These are phyloP conservation scores for Lacanobia oleracea DNA, from an alignment of 2,888 invertebrate species.

Conservation along the genomic window DNA sequence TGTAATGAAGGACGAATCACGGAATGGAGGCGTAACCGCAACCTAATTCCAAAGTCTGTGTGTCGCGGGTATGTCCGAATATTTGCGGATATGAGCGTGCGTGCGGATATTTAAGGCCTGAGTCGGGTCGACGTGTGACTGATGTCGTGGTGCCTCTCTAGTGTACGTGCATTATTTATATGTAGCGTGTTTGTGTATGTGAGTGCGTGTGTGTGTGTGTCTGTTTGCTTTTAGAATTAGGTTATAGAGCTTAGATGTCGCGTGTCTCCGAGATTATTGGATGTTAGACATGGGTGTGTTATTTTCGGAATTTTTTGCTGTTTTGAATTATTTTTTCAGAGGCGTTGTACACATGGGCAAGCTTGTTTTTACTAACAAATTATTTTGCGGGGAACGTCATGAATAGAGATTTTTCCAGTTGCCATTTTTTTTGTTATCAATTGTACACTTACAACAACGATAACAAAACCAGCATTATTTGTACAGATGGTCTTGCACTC, in stretches of 20 bases:
- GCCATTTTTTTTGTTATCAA: no score
- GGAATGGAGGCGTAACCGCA: conserved; percentile 59
- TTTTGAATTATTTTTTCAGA: neutral
- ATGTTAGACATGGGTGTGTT: conserved; percentile 39
- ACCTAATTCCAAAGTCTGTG: conserved; percentile 66
- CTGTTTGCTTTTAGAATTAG: conserved; percentile 49
- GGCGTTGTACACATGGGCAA: neutral
- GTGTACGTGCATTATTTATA: conserved; percentile 70
- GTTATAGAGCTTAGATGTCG: conserved; percentile 47
- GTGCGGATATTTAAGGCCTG: conserved; percentile 67
- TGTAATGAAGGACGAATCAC: conserved; percentile 62
- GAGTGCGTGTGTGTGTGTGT: conserved; percentile 20
- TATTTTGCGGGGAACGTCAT: neutral
- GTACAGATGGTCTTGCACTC: neutral
- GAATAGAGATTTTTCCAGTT: no score
- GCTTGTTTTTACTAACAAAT: neutral
- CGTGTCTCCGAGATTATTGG: conserved; percentile 32
- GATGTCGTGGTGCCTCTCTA: conserved; percentile 70
- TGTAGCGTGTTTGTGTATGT: conserved; percentile 24
- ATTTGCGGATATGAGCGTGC: conserved; percentile 66
- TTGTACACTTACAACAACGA: no score
- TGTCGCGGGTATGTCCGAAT: conserved; percentile 66
- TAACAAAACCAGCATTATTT: no score
- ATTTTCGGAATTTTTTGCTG: conserved; percentile 6
- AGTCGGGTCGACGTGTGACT: conserved; percentile 76